These are phyloP conservation scores for Neodontobutis hainanensis DNA, from an alignment of 2,113 vertebrate species.

Conservation along the genomic window DNA sequence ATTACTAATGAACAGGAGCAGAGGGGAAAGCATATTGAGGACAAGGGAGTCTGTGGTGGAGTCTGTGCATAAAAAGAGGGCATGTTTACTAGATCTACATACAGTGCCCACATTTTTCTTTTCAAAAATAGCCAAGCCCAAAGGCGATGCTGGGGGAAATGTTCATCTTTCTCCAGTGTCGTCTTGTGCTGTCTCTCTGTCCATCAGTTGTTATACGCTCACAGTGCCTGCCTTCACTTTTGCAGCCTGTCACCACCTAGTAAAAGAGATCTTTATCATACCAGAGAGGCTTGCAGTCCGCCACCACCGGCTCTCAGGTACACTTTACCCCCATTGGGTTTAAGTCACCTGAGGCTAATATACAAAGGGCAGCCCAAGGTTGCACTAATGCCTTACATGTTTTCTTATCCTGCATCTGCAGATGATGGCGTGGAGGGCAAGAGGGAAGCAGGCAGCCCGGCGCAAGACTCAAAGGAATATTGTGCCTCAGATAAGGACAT, in stretches of 20 bases:
- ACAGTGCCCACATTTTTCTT: conserved; percentile 10
- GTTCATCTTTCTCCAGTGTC: conserved; percentile 22
- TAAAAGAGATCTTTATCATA: conserved; percentile 88
- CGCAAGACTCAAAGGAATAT: conserved; percentile 92
- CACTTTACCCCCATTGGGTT: conserved; percentile 75
- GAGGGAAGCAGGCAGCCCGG: conserved; percentile 79
- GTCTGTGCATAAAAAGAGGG: conserved; percentile 22
- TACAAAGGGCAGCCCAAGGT: conserved; percentile 66
- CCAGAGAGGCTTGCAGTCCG: conserved; percentile 82
- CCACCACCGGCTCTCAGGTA: conserved; percentile 80
- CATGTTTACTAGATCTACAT: conserved; percentile 20
- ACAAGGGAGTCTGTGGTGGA: conserved; percentile 35
- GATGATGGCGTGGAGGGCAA: conserved; percentile 89
- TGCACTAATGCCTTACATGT: conserved; percentile 75
- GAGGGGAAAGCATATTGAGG: conserved; percentile 6
- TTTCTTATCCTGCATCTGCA: conserved; percentile 78
- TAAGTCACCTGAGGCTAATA: conserved; percentile 73
- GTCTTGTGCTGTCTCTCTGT: conserved; percentile 49
- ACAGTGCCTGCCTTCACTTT: conserved; percentile 81
- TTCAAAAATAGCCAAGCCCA: conserved; percentile 32
- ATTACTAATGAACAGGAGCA: too few relatives aligned
- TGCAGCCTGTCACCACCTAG: conserved; percentile 86
- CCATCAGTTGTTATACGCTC: conserved; percentile 73
- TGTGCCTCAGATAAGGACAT: conserved; percentile 97
- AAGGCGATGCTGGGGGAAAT: conserved; percentile 18